Conservation (phyloP, 2,888 invertebrate species). For the Trissonchulus sp. region DNA sequence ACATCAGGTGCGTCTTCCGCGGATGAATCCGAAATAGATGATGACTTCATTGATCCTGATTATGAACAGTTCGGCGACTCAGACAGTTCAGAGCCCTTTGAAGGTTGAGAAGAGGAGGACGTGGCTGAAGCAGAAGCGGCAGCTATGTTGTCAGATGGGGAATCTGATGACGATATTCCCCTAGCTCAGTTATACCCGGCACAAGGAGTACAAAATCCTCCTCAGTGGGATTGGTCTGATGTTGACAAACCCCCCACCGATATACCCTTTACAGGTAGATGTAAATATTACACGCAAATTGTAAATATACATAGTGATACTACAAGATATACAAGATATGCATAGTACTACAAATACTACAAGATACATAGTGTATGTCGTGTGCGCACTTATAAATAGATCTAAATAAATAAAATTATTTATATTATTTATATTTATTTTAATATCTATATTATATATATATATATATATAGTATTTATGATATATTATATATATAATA, state of each 20-base stretch:
- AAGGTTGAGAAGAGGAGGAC: background rate
- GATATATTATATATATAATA: no score
- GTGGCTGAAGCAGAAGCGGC: background rate
- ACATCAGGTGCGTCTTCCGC: no score
- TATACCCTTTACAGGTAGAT: slow-evolving; percentile 11
- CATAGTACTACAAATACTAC: no score
- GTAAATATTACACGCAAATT: background rate
- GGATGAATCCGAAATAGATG: background rate
- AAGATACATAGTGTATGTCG: no score
- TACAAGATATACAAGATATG: no score
- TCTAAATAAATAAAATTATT: no score
- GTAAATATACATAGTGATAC: no score
- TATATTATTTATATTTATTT: no score
- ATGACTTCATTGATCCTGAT: background rate
- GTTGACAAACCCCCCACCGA: background rate
- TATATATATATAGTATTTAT: no score
- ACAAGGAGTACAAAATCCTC: background rate
- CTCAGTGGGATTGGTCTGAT: slow-evolving; percentile 9
- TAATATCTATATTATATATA: no score
- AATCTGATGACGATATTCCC: slow-evolving; percentile 5
- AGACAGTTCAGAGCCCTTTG: background rate
- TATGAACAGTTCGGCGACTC: background rate
- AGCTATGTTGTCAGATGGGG: background rate
- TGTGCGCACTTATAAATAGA: no score
- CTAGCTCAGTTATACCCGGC: background rate